Conservation (phyloP, 1,140 invertebrate species). For the Eupristina koningsbergeri region DNA sequence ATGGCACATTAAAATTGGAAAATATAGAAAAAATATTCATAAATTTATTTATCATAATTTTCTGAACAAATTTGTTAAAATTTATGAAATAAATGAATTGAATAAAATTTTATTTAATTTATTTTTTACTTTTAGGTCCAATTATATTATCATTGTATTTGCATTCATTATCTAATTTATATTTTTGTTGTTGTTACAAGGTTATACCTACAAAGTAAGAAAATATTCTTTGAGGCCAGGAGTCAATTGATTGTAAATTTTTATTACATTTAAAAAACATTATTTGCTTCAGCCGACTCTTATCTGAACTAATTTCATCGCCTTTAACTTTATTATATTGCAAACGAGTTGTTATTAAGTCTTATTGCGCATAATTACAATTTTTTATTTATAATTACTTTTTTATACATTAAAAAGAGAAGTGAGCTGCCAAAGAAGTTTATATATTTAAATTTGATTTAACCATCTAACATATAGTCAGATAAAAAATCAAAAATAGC, state of each 20-base stretch:
- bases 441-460: not conserved
- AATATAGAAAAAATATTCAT: no score
- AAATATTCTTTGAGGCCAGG: constrained; percentile 41
- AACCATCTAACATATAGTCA: not conserved
- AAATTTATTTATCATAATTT: no score
- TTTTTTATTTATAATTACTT: constrained; percentile 35
- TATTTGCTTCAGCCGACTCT: not conserved
- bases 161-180: constrained; percentile 6
- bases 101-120: no score
- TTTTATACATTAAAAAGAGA: constrained; percentile 17
- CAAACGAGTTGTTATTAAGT: constrained; percentile 31
- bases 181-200: constrained; percentile 31
- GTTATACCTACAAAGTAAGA: constrained; percentile 45
- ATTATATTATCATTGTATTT: constrained; percentile 19
- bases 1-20: no score
- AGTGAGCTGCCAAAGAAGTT: constrained; percentile 42
- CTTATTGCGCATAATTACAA: constrained; percentile 46
- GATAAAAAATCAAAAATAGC: not conserved
- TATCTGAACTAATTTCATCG: not conserved
- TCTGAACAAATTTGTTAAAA: no score
- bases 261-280: not conserved
- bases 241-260: constrained; percentile 23
- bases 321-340: constrained; percentile 24
- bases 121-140: constrained; percentile 39
- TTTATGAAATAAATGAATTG: no score